phyloP scores from a whole-genome alignment of 2,113 vertebrate genomes.

The Lasiurus cinereus region DNA sequence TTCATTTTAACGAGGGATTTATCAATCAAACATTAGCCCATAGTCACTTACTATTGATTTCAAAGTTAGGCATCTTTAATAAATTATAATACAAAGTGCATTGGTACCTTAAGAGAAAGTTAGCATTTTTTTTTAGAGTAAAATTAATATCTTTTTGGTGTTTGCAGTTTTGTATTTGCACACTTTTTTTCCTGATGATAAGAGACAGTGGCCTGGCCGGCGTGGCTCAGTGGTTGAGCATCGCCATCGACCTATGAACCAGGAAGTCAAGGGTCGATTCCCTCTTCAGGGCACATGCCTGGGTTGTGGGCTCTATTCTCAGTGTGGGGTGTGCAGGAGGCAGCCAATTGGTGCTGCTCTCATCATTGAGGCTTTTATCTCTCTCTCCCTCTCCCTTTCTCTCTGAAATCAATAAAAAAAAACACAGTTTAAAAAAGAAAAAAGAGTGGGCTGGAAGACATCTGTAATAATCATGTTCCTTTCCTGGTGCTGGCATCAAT shows the following conservation, averaged over 20 bases:
- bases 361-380: too few species aligned
- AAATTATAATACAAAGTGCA: slow-evolving; percentile 29
- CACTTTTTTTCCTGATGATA: neutral
- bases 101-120: neutral
- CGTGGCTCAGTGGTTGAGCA: too few species aligned
- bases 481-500: neutral
- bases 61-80: slow-evolving; percentile 47
- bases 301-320: too few species aligned
- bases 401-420: too few species aligned
- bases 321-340: too few species aligned
- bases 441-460: neutral
- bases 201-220: too few species aligned
- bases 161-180: neutral
- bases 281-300: too few species aligned
- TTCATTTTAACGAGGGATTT: slow-evolving; percentile 87
- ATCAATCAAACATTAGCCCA: slow-evolving; percentile 85
- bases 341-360: too few species aligned
- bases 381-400: too few species aligned
- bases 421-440: neutral
- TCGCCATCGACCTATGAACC: too few species aligned
- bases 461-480: neutral
- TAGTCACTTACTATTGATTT: slow-evolving; percentile 74
- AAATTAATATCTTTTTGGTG: neutral
- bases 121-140: neutral
- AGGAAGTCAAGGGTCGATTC: too few species aligned